phyloP scores from a whole-genome alignment of 2,888 invertebrate species.

The Drosophila gaucha region DNA sequence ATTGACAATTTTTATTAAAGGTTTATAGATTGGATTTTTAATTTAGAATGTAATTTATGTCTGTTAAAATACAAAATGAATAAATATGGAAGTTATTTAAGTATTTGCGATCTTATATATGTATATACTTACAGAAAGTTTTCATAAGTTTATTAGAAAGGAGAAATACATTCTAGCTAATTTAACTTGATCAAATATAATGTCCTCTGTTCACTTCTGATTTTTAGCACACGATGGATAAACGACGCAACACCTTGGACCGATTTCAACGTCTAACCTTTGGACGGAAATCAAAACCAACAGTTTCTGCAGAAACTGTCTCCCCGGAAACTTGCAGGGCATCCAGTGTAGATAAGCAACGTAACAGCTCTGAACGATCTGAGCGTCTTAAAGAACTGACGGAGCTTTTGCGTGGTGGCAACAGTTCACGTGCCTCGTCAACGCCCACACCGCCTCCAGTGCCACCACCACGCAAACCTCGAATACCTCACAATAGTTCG shows the following conservation, averaged over 20 bases:
- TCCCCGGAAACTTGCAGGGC: constrained; percentile 19
- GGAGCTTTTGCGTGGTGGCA: constrained; percentile 89
- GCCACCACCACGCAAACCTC: constrained; percentile 86
- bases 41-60: no score
- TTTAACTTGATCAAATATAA: not conserved
- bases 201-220: constrained; percentile 18
- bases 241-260: constrained; percentile 90
- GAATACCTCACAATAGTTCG: constrained; percentile 51
- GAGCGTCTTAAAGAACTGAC: constrained; percentile 91
- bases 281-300: constrained; percentile 85
- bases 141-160: no score
- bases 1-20: not conserved
- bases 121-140: no score
- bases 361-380: constrained; percentile 87
- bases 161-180: no score
- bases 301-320: constrained; percentile 40
- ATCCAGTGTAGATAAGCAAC: constrained; percentile 65
- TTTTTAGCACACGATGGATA: constrained; percentile 83
- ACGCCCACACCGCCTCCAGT: constrained; percentile 86
- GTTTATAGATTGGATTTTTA: no score
- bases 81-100: no score
- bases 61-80: no score
- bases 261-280: constrained; percentile 92
- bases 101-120: no score
- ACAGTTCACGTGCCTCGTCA: constrained; percentile 83